Percentiles rank a stretch among this genome's conserved stretches.
Evolutionary conservation across 1,140 invertebrate genomes (phyloP).

Genomic region (Lerema accius): DNA sequence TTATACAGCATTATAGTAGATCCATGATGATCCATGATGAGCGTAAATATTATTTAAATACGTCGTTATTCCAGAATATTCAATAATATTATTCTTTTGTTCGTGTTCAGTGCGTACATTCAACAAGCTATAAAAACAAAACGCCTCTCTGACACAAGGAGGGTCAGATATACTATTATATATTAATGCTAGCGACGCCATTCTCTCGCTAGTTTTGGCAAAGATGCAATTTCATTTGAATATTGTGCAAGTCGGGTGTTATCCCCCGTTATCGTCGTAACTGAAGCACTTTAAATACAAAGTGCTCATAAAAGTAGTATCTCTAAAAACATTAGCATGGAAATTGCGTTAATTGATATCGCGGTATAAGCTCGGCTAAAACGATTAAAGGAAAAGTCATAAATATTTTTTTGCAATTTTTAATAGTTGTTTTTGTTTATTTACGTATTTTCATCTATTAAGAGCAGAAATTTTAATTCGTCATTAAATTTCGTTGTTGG

Average conservation of each 20-base stretch:
- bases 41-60: no score
- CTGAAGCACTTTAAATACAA: conserved; percentile 78
- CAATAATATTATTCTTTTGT: conserved; percentile 28
- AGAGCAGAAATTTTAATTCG: no score
- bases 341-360: conserved; percentile 57
- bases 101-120: conserved; percentile 50
- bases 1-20: no score
- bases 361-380: conserved; percentile 17
- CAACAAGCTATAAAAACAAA: conserved; percentile 74
- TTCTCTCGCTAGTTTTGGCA: conserved; percentile 80
- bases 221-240: conserved; percentile 83
- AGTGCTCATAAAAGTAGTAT: conserved; percentile 73
- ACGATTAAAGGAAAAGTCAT: conserved; percentile 11
- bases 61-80: background rate
- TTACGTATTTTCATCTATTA: no score
- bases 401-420: conserved; percentile 1
- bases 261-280: conserved; percentile 67
- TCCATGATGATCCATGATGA: no score
- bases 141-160: conserved; percentile 55
- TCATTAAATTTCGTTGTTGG: no score
- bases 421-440: no score
- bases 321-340: conserved; percentile 52
- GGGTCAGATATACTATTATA: conserved; percentile 76
- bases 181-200: conserved; percentile 78
- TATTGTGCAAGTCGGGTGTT: conserved; percentile 78